A percentile compares a stretch with the other conserved stretches of the same genome.
These are phyloP conservation scores for Corythoichthys intestinalis DNA, from an alignment of 2,113 vertebrate species.

Conservation along the genomic window DNA sequence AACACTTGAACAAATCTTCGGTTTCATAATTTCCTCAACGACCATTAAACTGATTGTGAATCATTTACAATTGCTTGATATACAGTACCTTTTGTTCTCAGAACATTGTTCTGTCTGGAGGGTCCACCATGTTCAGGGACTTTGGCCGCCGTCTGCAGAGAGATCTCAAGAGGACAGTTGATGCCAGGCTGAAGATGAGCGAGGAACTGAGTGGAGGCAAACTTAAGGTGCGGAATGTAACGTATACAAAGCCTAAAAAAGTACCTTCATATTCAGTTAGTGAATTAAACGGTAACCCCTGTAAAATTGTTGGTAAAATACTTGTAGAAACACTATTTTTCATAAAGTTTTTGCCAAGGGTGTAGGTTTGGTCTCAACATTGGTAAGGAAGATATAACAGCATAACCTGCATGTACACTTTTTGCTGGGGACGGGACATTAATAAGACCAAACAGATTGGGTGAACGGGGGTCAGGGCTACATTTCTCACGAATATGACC, in stretches of 20 bases:
- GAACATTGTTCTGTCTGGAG: conserved; percentile 75
- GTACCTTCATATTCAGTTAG: neutral
- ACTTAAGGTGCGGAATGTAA: conserved; percentile 80
- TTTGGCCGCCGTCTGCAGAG: conserved; percentile 94
- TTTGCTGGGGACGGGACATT: too few relatives aligned
- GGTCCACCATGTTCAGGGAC: conserved; percentile 99
- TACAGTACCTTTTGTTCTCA: conserved; percentile 18
- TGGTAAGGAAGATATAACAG: too few relatives aligned
- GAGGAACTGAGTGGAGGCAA: conserved; percentile 96
- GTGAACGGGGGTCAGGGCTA: too few relatives aligned
- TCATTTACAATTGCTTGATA: too few relatives aligned
- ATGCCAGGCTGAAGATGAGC: conserved; percentile 93
- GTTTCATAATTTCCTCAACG: neutral
- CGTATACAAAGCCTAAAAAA: neutral
- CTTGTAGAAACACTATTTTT: neutral
- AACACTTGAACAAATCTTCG: neutral
- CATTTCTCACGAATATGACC: too few relatives aligned
- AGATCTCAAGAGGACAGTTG: conserved; percentile 94
- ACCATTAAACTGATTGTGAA: neutral
- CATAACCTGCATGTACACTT: too few relatives aligned
- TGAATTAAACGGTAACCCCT: neutral
- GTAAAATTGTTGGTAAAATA: neutral
- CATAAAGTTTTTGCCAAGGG: too few relatives aligned
- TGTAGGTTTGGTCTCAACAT: too few relatives aligned
- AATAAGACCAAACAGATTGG: too few relatives aligned